Percentiles rank a stretch among this genome's conserved stretches.
These are phyloP conservation scores for Etheostoma cragini DNA, from an alignment of 2,113 vertebrate genomes.

Conservation along the genomic window DNA sequence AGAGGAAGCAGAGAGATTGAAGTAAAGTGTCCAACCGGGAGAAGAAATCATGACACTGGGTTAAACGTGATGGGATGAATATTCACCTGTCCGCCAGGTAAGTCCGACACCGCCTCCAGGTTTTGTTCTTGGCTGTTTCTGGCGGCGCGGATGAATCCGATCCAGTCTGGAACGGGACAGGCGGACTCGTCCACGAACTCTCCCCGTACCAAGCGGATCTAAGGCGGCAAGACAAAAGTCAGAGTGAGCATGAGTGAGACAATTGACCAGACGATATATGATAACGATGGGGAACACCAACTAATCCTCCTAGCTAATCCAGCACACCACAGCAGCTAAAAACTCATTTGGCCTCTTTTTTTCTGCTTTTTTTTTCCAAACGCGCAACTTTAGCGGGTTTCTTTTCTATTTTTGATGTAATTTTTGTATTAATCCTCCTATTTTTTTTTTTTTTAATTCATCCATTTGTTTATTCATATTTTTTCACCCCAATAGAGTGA, in stretches of 20 bases:
- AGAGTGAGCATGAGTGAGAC: not conserved
- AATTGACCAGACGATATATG: fast-evolving
- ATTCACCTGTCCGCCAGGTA: slow-evolving; percentile 96
- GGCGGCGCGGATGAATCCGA: slow-evolving; percentile 95
- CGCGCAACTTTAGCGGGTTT: too few species aligned
- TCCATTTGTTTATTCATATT: not conserved
- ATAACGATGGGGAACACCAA: not conserved
- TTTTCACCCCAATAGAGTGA: not conserved
- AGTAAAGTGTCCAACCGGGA: not conserved
- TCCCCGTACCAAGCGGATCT: slow-evolving; percentile 94
- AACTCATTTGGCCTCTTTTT: not conserved
- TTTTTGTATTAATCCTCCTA: fast-evolving
- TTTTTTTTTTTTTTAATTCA: not conserved
- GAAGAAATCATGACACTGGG: not conserved
- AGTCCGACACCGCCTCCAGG: slow-evolving; percentile 93
- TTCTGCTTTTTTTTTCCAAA: not conserved
- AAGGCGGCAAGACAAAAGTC: not conserved
- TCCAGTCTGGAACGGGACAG: slow-evolving; percentile 92
- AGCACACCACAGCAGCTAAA: not conserved
- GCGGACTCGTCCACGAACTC: slow-evolving; percentile 95
- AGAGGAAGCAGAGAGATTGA: not conserved
- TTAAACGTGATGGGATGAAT: not conserved
- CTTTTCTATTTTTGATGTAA: not conserved
- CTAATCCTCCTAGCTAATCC: not conserved
- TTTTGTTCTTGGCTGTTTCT: slow-evolving; percentile 96